phyloP scores from a whole-genome alignment of 1,140 invertebrate species.

The Heterodera schachtii region DNA sequence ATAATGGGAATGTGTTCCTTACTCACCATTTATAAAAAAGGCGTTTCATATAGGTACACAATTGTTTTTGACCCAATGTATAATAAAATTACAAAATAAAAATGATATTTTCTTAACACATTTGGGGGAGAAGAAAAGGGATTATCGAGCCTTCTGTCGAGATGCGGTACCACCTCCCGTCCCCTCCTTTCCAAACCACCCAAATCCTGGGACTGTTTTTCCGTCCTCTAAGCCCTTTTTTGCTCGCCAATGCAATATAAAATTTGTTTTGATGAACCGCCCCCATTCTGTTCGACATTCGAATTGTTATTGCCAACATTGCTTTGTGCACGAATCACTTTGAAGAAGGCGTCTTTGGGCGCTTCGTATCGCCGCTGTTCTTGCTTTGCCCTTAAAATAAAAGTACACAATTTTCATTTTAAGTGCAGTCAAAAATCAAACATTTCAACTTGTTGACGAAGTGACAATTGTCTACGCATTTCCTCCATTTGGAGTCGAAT shows the following conservation, averaged over 20 bases:
- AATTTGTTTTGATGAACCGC: background rate
- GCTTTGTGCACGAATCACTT: slow-evolving; percentile 71
- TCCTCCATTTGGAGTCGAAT: slow-evolving; percentile 91
- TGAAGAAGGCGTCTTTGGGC: slow-evolving; percentile 86
- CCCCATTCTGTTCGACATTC: slow-evolving; percentile 16
- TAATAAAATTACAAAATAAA: no score
- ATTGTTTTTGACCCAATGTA: no score
- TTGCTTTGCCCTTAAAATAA: slow-evolving; percentile 46
- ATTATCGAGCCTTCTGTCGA: no score
- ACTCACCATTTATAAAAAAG: no score
- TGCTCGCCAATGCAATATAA: no score
- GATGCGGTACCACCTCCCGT: no score
- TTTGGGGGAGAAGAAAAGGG: no score
- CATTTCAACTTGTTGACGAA: slow-evolving; percentile 7
- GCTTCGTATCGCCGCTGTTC: slow-evolving; percentile 84
- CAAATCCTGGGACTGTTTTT: no score
- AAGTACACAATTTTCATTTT: background rate
- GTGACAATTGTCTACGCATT: slow-evolving; percentile 73
- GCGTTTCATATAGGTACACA: no score
- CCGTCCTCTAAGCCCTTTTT: no score
- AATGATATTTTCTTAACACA: no score
- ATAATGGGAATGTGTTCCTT: background rate
- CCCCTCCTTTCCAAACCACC: no score
- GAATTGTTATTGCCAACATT: slow-evolving; percentile 50
- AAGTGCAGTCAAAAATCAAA: background rate